Evolutionary conservation across 2,797 vertebrate genomes (phyloP), one percentile per base, ranked within the genome.

Genomic region (Emydoidea blandingii): DNA sequence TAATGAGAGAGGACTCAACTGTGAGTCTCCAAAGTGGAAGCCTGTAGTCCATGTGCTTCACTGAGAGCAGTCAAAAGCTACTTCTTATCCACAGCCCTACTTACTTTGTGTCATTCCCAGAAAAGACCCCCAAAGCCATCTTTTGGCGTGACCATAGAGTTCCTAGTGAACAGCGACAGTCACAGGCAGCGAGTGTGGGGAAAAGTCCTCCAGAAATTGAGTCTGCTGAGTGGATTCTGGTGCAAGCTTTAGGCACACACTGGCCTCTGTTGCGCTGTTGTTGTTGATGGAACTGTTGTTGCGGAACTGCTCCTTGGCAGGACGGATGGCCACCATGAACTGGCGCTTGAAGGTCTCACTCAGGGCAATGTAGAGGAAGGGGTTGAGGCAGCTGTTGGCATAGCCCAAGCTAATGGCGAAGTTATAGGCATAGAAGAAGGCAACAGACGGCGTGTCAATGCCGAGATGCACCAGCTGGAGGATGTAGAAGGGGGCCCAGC

Each of bases 341-440:
- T 98, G 98, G 68, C 97, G 98, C 97, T 99, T 99, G 97, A 99
- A 99, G 56, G 98, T 99, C 97, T 99, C 98, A 0, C 98, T 99
- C 54, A 99, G 98, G 79, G 97, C 87, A 1, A 99, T 99, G 95
- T 99, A 99, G 79, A 99, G 98, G 79, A 99, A 99, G 3, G 99
- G 99, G 95, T 99, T 99, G 95, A 99, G 98, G 98, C 99, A 99
- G 82, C 99, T 99, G 98, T 99, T 99, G 83, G 98, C 98, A 0
- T 99, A 99, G 93, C 99, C 99, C 98, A 99, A 98, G 97, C 98
- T 98, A 15, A 99, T 99, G 93, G 99, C 99, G 16, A 99, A 98
- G 95, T 99, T 98, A 97, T 99, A 99, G 85, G 98, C 98, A 0
- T 98, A 99, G 34, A 98, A 97, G 96, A 99, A 99, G 12, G 98